Conservation (phyloP, 2,797 vertebrate species). For the Pseudocheirus occidentalis region DNA sequence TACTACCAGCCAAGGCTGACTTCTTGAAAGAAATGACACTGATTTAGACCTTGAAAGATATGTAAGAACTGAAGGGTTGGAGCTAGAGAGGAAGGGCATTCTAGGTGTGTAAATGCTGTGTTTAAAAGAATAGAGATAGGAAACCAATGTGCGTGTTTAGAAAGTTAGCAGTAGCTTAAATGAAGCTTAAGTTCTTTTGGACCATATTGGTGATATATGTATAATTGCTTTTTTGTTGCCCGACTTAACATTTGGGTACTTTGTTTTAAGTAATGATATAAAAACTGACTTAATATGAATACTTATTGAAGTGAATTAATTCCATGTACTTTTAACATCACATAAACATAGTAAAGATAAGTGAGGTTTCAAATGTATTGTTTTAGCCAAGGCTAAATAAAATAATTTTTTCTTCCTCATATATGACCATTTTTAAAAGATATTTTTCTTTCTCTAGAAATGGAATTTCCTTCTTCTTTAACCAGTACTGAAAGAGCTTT, state of each 20-base stretch:
- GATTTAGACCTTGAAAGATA: not conserved
- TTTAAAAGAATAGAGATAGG: not conserved
- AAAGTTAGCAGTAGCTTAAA: not conserved
- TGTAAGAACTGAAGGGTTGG: not conserved
- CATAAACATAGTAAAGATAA: not conserved
- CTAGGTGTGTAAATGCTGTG: not conserved
- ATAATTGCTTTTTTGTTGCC: not conserved
- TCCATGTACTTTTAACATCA: not conserved
- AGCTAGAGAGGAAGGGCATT: not conserved
- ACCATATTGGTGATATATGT: not conserved
- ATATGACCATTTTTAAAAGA: not conserved
- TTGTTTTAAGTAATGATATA: not conserved
- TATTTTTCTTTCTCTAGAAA: slow-evolving; percentile 84
- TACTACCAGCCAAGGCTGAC: not conserved
- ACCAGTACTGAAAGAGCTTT: slow-evolving; percentile 92
- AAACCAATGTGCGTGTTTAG: not conserved
- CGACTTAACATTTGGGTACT: not conserved
- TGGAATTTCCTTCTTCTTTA: slow-evolving; percentile 95
- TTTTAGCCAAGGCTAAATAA: not conserved
- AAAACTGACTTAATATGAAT: not conserved
- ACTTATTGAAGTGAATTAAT: slow-evolving; percentile 17
- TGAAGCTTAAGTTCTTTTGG: not conserved
- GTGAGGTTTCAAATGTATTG: not conserved
- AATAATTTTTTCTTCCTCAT: not conserved
- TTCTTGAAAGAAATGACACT: not conserved